These are phyloP conservation scores for Liodrosophila aerea DNA, from an alignment of 2,888 invertebrate genomes.

Conservation along the genomic window DNA sequence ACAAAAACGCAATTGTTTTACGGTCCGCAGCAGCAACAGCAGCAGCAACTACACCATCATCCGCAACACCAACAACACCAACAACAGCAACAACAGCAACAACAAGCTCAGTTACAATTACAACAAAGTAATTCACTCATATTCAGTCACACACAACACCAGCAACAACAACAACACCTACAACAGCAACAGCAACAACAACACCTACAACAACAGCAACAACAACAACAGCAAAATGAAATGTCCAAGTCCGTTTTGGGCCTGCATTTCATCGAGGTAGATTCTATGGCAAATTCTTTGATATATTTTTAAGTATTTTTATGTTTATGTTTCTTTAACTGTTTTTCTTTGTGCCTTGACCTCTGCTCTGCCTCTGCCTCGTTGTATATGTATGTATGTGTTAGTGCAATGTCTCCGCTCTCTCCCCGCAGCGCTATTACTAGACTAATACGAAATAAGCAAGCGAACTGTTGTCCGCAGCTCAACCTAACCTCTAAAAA, in stretches of 20 bases:
- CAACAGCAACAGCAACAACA: conserved; percentile 59
- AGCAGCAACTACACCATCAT: conserved; percentile 13
- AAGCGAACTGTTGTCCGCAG: not conserved
- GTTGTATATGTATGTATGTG: too few relatives aligned
- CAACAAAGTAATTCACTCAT: conserved; percentile 79
- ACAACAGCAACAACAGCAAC: conserved; percentile 45
- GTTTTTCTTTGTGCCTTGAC: conserved; percentile 14
- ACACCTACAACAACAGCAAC: conserved; percentile 40
- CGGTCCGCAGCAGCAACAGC: conserved; percentile 61
- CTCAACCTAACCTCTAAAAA: conserved; percentile 38
- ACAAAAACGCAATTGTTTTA: conserved; percentile 75
- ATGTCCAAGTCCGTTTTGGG: conserved; percentile 81
- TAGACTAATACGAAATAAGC: too few relatives aligned
- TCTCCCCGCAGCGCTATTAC: conserved; percentile 5
- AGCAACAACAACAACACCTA: conserved; percentile 46
- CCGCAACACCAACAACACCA: conserved; percentile 44
- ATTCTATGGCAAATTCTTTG: conserved; percentile 52
- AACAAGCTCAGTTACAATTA: conserved; percentile 48
- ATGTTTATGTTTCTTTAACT: conserved; percentile 9
- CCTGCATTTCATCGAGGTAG: conserved; percentile 81
- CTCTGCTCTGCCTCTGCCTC: conserved; percentile 12
- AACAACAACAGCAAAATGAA: conserved; percentile 79
- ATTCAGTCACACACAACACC: conserved; percentile 72
- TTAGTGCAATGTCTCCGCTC: conserved; percentile 5
- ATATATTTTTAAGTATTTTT: conserved; percentile 24